A percentile compares a stretch with the other conserved stretches of the same genome.
Conservation (phyloP, 2,113 vertebrate species). For the Ciconia maguari region DNA sequence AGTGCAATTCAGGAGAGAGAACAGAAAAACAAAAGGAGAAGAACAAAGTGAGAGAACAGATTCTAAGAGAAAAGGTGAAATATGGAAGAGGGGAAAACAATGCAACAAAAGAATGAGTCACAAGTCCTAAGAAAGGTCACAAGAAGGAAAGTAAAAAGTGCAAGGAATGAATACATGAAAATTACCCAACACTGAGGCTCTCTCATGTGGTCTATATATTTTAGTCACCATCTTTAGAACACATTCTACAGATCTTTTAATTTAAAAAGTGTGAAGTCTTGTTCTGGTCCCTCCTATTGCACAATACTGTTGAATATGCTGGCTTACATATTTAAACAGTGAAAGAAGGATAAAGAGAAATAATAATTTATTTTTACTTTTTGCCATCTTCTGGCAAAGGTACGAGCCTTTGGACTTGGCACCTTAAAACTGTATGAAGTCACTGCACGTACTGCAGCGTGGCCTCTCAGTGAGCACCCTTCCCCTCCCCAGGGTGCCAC, state of each 20-base stretch:
- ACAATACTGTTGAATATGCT: neutral
- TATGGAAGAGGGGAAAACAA: neutral
- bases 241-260: neutral
- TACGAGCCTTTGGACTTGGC: neutral
- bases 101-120: neutral
- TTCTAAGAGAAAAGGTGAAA: neutral
- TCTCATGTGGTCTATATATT: neutral
- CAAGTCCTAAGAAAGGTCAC: neutral
- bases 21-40: neutral
- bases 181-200: neutral
- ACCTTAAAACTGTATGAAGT: neutral
- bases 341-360: neutral
- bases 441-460: accelerated
- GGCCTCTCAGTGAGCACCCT: neutral
- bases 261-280: neutral
- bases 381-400: neutral
- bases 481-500: accelerated
- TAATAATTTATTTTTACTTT: neutral
- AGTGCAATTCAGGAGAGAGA: neutral
- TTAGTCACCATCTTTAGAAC: neutral
- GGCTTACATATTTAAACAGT: neutral
- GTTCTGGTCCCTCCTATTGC: neutral
- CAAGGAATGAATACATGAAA: neutral
- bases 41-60: neutral
- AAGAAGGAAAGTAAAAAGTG: neutral